These are phyloP conservation scores for Folsomia manolachei DNA, from an alignment of 2,888 invertebrate species.

Conservation along the genomic window DNA sequence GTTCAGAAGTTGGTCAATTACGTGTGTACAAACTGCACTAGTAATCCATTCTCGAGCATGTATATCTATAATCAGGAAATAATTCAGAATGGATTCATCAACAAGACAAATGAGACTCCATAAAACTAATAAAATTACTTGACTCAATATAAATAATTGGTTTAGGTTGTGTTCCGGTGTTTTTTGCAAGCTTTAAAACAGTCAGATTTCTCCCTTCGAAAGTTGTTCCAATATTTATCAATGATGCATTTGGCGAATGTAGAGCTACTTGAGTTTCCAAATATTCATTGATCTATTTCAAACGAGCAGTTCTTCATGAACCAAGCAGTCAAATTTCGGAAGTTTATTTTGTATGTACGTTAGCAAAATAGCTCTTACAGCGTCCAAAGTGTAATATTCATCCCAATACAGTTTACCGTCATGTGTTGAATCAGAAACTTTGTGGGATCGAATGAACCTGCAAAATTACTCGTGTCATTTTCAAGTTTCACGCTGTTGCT, in stretches of 20 bases:
- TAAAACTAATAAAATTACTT: slow-evolving; percentile 35
- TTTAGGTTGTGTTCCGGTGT: slow-evolving; percentile 47
- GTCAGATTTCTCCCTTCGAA: slow-evolving; percentile 51
- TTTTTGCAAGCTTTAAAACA: slow-evolving; percentile 54
- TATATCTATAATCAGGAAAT: slow-evolving; percentile 58
- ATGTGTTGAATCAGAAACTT: slow-evolving; percentile 13
- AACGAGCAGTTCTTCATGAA: too few species aligned
- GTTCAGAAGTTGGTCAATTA: slow-evolving; percentile 39
- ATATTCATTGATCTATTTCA: slow-evolving; percentile 30
- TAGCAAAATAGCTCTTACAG: slow-evolving; percentile 17
- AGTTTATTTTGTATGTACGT: too few species aligned
- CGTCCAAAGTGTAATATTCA: slow-evolving; percentile 28
- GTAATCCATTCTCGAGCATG: slow-evolving; percentile 74
- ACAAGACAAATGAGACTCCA: neutral
- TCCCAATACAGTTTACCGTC: slow-evolving; percentile 34
- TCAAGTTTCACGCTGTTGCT: neutral
- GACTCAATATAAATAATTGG: slow-evolving; percentile 58
- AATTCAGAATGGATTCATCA: neutral
- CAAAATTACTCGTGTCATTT: too few species aligned
- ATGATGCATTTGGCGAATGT: slow-evolving; percentile 26
- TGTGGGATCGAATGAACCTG: slow-evolving; percentile 23
- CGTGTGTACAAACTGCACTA: slow-evolving; percentile 31
- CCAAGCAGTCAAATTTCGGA: too few species aligned
- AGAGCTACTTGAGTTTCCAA: slow-evolving; percentile 26
- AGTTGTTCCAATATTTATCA: slow-evolving; percentile 48